Evolutionary conservation across 2,797 vertebrate species (phyloP), one percentile per base, ranked within the genome.

Genomic region (Erpetoichthys calabaricus): DNA sequence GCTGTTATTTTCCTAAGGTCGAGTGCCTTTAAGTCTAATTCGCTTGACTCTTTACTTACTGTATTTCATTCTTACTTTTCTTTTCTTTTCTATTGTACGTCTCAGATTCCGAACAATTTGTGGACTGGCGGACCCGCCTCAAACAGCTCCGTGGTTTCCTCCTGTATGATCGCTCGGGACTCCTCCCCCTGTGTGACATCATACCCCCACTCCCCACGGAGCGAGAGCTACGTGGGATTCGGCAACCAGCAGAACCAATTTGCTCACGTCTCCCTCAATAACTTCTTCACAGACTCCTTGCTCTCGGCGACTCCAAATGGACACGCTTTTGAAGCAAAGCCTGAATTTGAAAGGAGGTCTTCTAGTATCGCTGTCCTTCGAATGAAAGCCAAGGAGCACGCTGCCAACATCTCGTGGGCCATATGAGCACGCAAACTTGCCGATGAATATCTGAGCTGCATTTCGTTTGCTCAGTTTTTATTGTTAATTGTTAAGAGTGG

Each of bases 351-450:
- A 82, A 80, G 95, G 63, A 87, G 95, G 57, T 95, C 94, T 44
- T 99, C 95, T 70, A 98, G 94, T 75, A 99, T 99, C 45, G 95
- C 95, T 2, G 95, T 97, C 68, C 86, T 99, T 76, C 90, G 95
- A 73, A 97, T 99, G 95, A 99, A 99, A 78, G 95, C 94, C 70
- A 99, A 99, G 75, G 95, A 99, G 78, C 95, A 98, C 66, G 71
- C 95, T 43, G 95, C 95, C 67, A 98, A 98, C 80, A 99, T 99
- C 81, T 95, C 95, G 64, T 99, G 95, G 95, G 91, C 94, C 71
- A 92, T 96, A 89, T 95, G 89, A 93, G 74, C 73, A 25, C 25
- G 25, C 2, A 2, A 25, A 25, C 25, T 25, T 25, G 25, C 25
- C 25, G 25, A 25, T 25, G 25, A 25, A 25, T 25, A 25, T 25